A percentile compares a stretch with the other conserved stretches of the same genome.
phyloP scores from a whole-genome alignment of 2,888 invertebrate genomes.

The Platycnemis pennipes region DNA sequence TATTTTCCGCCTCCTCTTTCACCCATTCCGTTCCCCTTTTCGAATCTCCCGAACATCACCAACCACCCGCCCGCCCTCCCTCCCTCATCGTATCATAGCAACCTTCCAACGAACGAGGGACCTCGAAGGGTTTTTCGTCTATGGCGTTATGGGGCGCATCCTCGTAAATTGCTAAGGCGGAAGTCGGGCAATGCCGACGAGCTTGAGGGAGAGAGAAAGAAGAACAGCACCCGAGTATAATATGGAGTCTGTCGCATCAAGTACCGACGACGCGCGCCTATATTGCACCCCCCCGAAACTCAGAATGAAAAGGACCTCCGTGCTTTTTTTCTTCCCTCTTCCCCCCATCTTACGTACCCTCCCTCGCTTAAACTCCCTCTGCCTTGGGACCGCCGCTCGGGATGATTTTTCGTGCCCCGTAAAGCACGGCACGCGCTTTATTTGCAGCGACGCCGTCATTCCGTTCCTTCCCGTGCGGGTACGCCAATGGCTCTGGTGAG shows the following conservation, averaged over 20 bases:
- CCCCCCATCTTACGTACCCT: background rate
- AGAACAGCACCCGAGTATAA: background rate
- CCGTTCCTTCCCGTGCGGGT: background rate
- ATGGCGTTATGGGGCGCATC: slow-evolving; percentile 40
- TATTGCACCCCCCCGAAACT: background rate
- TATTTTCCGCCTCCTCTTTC: background rate
- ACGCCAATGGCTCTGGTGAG: background rate
- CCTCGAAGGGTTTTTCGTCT: slow-evolving; percentile 1
- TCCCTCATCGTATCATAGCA: background rate
- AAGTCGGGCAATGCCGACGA: slow-evolving; percentile 11
- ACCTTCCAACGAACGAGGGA: background rate
- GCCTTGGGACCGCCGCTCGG: slow-evolving; percentile 21
- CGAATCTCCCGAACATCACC: no score
- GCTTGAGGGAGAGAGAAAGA: background rate
- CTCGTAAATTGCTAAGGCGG: slow-evolving; percentile 61
- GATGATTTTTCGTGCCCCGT: slow-evolving; percentile 60
- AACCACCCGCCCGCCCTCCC: background rate
- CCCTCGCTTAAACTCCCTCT: background rate
- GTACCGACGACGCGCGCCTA: background rate
- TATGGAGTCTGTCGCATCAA: slow-evolving; percentile 31
- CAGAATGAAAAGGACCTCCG: background rate
- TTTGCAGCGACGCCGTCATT: slow-evolving; percentile 33
- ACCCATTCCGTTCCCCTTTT: background rate
- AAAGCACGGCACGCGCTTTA: slow-evolving; percentile 39
- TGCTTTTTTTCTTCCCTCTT: background rate